These are phyloP conservation scores for Monochamus saltuarius DNA, from an alignment of 1,140 invertebrate species.

Conservation along the genomic window DNA sequence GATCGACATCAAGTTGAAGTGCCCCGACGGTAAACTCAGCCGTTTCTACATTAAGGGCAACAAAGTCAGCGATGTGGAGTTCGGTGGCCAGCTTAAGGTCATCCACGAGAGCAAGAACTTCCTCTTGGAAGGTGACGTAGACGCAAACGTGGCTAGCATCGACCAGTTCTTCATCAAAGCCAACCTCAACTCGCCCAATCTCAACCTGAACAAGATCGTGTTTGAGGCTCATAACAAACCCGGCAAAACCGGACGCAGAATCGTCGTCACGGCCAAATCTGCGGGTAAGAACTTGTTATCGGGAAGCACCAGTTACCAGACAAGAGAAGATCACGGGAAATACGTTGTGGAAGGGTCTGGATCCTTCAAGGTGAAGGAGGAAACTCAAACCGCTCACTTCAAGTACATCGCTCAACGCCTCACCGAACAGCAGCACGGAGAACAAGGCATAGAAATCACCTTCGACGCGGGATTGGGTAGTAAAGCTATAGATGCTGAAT, in stretches of 20 bases:
- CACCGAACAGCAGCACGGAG: constrained; percentile 58
- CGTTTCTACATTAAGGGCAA: constrained; percentile 58
- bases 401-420: constrained; percentile 67
- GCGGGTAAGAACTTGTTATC: constrained; percentile 65
- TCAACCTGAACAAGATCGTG: constrained; percentile 66
- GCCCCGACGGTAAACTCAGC: constrained; percentile 54
- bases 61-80: constrained; percentile 58
- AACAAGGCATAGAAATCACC: constrained; percentile 63
- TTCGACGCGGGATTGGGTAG: constrained; percentile 57
- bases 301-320: constrained; percentile 67
- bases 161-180: constrained; percentile 66
- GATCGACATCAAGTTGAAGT: constrained; percentile 46
- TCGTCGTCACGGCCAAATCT: constrained; percentile 63
- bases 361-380: constrained; percentile 63
- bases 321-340: constrained; percentile 69
- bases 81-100: constrained; percentile 55
- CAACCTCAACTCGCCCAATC: constrained; percentile 64
- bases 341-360: constrained; percentile 71
- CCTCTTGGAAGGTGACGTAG: constrained; percentile 55
- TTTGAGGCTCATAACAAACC: constrained; percentile 64
- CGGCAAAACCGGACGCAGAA: constrained; percentile 53
- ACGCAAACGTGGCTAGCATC: constrained; percentile 60
- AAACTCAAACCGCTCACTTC: constrained; percentile 67
- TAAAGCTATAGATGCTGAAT: constrained; percentile 61
- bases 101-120: constrained; percentile 56